A percentile compares a stretch with the other conserved stretches of the same genome.
These are phyloP conservation scores for Sterrhoptilus dennistouni DNA, from an alignment of 2,113 vertebrate genomes.

Conservation along the genomic window DNA sequence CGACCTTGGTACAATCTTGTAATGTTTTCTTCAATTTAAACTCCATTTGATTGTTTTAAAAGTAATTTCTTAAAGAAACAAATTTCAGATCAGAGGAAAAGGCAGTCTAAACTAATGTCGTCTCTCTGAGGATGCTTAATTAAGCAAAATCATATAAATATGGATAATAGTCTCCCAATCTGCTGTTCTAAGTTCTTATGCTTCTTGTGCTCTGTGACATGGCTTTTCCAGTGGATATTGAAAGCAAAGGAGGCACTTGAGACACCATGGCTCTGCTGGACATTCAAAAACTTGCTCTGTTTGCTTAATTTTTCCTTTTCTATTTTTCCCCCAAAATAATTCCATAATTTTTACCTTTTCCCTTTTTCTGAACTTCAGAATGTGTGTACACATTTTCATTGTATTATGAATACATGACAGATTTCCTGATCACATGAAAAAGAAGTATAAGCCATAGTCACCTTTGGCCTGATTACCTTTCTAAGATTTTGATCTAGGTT, in stretches of 20 bases:
- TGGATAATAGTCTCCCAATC: background rate
- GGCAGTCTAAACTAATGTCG: background rate
- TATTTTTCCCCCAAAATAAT: accelerated
- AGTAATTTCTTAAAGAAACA: background rate
- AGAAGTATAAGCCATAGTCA: background rate
- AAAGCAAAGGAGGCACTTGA: background rate
- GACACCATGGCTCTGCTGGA: background rate
- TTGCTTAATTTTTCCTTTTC: background rate
- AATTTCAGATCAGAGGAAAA: background rate
- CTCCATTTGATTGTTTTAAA: background rate
- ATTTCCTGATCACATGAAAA: background rate
- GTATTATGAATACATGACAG: background rate
- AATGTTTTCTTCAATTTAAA: background rate
- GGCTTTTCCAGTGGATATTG: background rate
- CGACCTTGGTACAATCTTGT: background rate
- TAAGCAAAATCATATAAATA: background rate
- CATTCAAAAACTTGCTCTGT: background rate
- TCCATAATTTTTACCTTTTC: background rate
- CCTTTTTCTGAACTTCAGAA: background rate
- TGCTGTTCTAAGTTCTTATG: background rate
- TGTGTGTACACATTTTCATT: background rate
- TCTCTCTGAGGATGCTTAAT: background rate
- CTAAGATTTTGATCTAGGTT: background rate
- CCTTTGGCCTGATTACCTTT: background rate
- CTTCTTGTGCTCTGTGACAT: background rate